Base-by-base conservation (phyloP, 2,888 invertebrate species). In the Ophioninae sp. region DNA sequence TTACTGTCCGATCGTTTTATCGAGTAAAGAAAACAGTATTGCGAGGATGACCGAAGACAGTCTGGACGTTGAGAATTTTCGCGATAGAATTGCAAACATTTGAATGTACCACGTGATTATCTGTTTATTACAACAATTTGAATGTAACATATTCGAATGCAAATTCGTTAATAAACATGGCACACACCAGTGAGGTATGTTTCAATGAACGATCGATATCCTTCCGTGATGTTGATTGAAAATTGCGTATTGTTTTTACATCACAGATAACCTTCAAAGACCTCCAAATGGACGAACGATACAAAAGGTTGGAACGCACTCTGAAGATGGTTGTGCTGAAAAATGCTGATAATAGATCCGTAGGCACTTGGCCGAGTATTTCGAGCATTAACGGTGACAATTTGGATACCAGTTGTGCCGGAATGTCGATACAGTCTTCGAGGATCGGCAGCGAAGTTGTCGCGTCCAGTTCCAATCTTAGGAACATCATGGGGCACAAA, bases 401-500 rank as follows among this genome's bases (percentile, higher is more conserved):
- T 23, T 44, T 82, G 0, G 88, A 91, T 61, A 84, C 78, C 0
- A 89, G 85, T 78, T 84, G 58, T 39, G 44, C 82, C 0, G 68
- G 69, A 0, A 76, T 79, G 65, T 85, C 83, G 0, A 23, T 79
- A 7, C 87, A 87, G 17, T 73, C 77, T 8, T 89, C 86, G 6
- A 82, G 75, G 23, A 67, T 83, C 7, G 87, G 84, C n/a, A 91
- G 88, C 51, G 91, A 90, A 74, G 86, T 91, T 22, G 77, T 92
- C 17, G 79, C 91, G 0, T 91, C 89, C 0, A 91, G 91, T 68
- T 82, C 79, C 2, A 90, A 91, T 74, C 82, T 91, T n/a, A 88
- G 84, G 69, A 90, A 88, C n/a, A 75, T 87, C 23, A 58, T 88
- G 22, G 23, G 67, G 5, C 61, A 65, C 39, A 85, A 82, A 39